Conservation (phyloP, 2,113 vertebrate species). For the Petrocephalus zakoni region DNA sequence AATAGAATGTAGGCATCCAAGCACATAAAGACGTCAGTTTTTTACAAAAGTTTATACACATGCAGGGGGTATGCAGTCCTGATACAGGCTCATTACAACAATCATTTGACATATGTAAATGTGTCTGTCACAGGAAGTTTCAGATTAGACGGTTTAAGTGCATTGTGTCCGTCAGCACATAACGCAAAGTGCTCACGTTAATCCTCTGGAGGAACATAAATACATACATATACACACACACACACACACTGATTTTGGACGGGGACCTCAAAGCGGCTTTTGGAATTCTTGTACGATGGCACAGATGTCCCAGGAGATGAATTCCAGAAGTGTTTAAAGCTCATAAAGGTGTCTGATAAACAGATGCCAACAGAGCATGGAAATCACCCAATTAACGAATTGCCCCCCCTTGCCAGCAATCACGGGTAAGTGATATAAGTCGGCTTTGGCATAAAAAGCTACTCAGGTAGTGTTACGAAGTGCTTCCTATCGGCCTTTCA, state of each 20-base stretch:
- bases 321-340: neutral
- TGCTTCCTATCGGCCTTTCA: neutral
- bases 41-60: constrained; percentile 19
- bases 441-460: neutral
- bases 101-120: constrained; percentile 14
- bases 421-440: neutral
- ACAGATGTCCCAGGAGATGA: neutral
- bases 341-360: neutral
- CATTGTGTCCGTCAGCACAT: constrained; percentile 1
- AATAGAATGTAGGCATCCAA: constrained; percentile 24
- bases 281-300: neutral
- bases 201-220: neutral
- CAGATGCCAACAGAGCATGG: neutral
- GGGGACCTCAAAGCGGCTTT: too few relatives aligned
- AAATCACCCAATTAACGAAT: neutral
- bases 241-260: neutral
- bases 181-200: constrained; percentile 1
- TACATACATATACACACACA: neutral
- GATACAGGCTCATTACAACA: constrained; percentile 16
- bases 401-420: neutral
- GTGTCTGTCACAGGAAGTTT: constrained; percentile 5
- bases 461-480: neutral
- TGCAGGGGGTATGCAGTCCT: neutral
- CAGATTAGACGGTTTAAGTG: neutral
- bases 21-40: constrained; percentile 28